These are phyloP conservation scores for Dromiciops gliroides DNA, from an alignment of 2,113 vertebrate genomes.

Conservation along the genomic window DNA sequence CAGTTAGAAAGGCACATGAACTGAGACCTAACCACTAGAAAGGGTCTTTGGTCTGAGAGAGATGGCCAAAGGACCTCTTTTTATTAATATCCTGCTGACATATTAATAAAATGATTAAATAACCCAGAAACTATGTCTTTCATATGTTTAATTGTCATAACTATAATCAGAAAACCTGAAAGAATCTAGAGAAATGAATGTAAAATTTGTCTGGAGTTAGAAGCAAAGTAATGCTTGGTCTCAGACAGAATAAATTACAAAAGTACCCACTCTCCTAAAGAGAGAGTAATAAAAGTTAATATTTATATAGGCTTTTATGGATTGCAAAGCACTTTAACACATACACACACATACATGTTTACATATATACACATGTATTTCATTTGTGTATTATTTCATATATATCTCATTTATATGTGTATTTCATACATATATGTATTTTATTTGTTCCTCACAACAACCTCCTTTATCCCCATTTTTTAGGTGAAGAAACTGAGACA, in stretches of 20 bases:
- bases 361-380: neutral
- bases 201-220: conserved; percentile 55
- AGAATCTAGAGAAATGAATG: conserved; percentile 47
- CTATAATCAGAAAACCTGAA: conserved; percentile 59
- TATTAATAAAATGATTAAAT: no score
- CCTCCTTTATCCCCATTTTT: neutral
- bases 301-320: neutral
- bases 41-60: no score
- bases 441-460: neutral
- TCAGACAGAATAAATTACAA: conserved; percentile 38
- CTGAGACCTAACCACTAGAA: no score
- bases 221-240: conserved; percentile 38
- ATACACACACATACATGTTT: no score
- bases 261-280: neutral
- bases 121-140: no score
- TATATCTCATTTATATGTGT: no score
- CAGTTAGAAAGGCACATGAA: no score
- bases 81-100: no score
- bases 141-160: no score
- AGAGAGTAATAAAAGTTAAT: neutral
- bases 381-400: no score
- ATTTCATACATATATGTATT: neutral
- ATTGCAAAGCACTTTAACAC: neutral
- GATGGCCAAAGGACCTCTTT: no score
- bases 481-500: neutral